Evolutionary conservation across 2,888 invertebrate species (phyloP), one percentile per base, ranked within the genome.

Genomic region (Microctonus aethiopoides): DNA sequence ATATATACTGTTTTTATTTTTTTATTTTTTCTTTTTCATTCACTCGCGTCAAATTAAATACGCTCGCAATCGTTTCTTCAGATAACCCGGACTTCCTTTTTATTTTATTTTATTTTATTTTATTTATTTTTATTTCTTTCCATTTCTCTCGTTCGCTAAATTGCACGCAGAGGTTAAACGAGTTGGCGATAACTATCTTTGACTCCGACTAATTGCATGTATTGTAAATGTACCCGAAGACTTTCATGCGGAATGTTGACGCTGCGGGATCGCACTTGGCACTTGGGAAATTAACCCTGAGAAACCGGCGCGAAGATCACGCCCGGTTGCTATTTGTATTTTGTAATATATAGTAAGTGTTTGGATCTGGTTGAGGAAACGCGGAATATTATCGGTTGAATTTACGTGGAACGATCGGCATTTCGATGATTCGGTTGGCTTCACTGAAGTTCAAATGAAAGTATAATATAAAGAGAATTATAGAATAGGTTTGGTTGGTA

Each of bases 171-270:
- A 56, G 52, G 71, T 71, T 71, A 65, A 41, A 63, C 64, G 60
- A 71, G 61, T 60, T 66, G 34, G 26, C 63, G 74, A 74, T 74
- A 71, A 46, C 71, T 74, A 74, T 74, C 70, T 72, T 56, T 65
- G 39, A 73, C 64, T 61, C 64, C 72, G 75, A 75, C 78, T 79
- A 79, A 80, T 79, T 79, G 76, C 76, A 64, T 65, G 76, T 73
- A 78, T 78, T 76, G 78, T 75, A 64, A 56, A 71, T 56, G 56
- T 29, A 26, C n/a, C 26, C n/a, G 6, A 57, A 34, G 32, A 26
- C 57, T 57, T 34, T 34, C 32, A 46, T n/a, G 46, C 16, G 57
- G 57, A 57, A 57, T 57, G 29, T 57, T 54, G 26, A 54, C 54
- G 54, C 24, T 22, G 54, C 26, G 26, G 13, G 54, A 54, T 24